Evolutionary conservation across 2,888 invertebrate species (phyloP), one percentile per base, ranked within the genome.

Genomic region (Buathra laborator): DNA sequence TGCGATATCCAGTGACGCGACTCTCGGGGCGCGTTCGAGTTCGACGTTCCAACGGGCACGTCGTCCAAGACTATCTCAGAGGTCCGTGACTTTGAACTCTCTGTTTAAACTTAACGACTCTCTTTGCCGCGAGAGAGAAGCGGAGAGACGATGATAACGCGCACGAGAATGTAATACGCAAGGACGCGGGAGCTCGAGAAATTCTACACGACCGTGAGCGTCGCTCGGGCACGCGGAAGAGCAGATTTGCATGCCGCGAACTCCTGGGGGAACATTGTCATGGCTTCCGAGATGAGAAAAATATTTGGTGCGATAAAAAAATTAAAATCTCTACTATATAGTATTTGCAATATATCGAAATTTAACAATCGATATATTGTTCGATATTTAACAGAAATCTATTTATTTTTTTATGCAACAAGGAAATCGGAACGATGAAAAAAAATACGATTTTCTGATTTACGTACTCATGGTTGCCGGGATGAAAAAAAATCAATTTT

Each of bases 81-180:
- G 84, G 88, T 87, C 88, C 89, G 86, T 90, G 90, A 90, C 90
- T 90, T 90, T 90, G 88, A 90, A 90, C 88, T 88, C 82, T 43
- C 37, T 43, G 71, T 46, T 62, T 75, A 44, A 44, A 67, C 78
- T 56, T 37, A 43, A 64, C 80, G 83, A 81, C 81, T 77, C 62
- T 77, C 66, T 76, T 81, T 83, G 62, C 56, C 72, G 64, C 68
- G 44, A 29, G 53, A 43, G 74, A 51, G 82, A 70, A 46, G 51
- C 51, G 37, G 68, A 24, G 43, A n/a, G 53, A 71, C 10, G 12
- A 29, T 70, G 81, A 86, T 86, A 86, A 81, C 83, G 84, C 75
- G 79, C 53, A 68, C 68, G 66, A 70, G 75, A 76, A 84, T 85
- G 85, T 85, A 86, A 85, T 85, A 86, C 82, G 86, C 87, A 86